phyloP scores from a whole-genome alignment of 2,113 vertebrate genomes.

The Anoura caudifer region DNA sequence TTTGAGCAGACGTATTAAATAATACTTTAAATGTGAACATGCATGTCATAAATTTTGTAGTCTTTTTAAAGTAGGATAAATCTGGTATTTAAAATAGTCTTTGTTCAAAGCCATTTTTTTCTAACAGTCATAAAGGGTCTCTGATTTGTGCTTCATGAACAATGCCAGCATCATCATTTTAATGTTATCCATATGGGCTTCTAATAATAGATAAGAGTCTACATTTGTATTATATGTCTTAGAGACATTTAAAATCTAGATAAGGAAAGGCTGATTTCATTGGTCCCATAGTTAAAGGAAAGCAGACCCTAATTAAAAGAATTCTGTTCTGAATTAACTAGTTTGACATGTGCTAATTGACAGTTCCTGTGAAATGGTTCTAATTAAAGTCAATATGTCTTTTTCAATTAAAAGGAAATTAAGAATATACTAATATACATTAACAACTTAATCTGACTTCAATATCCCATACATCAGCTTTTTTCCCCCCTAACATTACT shows the following conservation, averaged over 20 bases:
- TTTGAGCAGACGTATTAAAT: constrained; percentile 83
- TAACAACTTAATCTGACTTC: constrained; percentile 89
- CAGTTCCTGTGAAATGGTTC: constrained; percentile 88
- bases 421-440: constrained; percentile 90
- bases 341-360: constrained; percentile 91
- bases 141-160: constrained; percentile 82
- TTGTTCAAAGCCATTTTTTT: constrained; percentile 82
- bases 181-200: constrained; percentile 92
- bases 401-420: constrained; percentile 91
- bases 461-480: constrained; percentile 87
- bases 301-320: constrained; percentile 89
- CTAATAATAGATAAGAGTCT: constrained; percentile 87
- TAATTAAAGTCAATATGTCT: constrained; percentile 92
- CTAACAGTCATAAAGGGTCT: constrained; percentile 79
- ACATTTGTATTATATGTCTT: constrained; percentile 86
- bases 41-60: constrained; percentile 81
- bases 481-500: constrained; percentile 75
- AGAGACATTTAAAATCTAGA: constrained; percentile 87
- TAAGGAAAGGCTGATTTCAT: constrained; percentile 83
- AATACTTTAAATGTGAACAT: constrained; percentile 85
- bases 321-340: constrained; percentile 89
- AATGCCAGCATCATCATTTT: constrained; percentile 90
- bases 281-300: constrained; percentile 83
- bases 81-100: constrained; percentile 81
- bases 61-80: constrained; percentile 82